Base-by-base conservation (phyloP, 2,113 vertebrate species). In the Cheirogaleus medius region DNA sequence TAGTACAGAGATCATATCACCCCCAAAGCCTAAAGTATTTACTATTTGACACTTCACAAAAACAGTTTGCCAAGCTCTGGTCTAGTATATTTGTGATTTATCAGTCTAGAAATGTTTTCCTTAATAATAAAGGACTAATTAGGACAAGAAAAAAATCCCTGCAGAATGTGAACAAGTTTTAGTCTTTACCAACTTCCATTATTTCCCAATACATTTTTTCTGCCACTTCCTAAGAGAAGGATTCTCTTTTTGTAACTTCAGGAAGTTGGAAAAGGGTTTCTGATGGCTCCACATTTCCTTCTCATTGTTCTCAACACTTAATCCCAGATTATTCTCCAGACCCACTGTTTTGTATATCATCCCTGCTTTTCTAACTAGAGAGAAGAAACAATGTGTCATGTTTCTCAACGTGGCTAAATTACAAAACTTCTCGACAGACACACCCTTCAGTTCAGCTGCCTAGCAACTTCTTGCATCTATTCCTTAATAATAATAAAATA, bases 401-500 rank as follows among this genome's bases (percentile, higher is more conserved):
- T 95, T 96, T 85, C 82, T 95, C 78, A 96, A 64, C 49, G 32
- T 6, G 83, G 20, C 68, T 98, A 64, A 90, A 49, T 80, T 7
- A 1, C 32, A 84, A 86, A 93, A 83, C 54, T 32, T 27, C 14
- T 73, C 47, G 20, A 91, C 85, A 85, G 47, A 88, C 68, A 60
- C 63, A 34, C 32, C 47, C 32, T 91, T 94, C 69, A 97, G 89
- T 63, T 13, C 17, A 3, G 74, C 18, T 83, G 39, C 7, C 69
- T 96, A 94, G 94, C 97, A 97, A 97, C 10, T 85, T 39, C 56
- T 56, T 60, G 78, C 44, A 86, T 95, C 15, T 63, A 78, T 88
- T 95, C 39, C 77, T 78, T 78, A 60, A 58, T 73, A 98, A 97
- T 85, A 96, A 93, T 90, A 82, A 97, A 97, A 91, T 83, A 95